Base-by-base conservation (phyloP, 2,888 invertebrate genomes). In the Rhagophthalmus giganteus region DNA sequence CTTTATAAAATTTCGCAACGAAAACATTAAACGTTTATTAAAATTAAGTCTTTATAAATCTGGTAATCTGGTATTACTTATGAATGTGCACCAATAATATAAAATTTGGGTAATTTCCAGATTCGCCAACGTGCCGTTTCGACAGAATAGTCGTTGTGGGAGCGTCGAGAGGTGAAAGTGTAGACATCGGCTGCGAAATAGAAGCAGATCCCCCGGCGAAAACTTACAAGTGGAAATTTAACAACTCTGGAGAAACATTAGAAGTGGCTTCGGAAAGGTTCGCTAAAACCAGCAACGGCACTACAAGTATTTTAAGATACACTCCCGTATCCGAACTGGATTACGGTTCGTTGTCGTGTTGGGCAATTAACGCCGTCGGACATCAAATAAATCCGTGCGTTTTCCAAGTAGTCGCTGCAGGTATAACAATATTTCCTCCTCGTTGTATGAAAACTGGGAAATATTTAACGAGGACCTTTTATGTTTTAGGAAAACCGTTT, bases 211-310 rank as follows among this genome's bases (percentile, higher is more conserved):
- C 94, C 14, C 90, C 91, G 38, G 92, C 90, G 46, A 87, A 88
- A 64, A 86, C 84, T 69, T 94, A 94, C 79, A 86, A 89, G 63
- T 94, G 94, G 94, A 92, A 93, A 79, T 93, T 94, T 79, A 94
- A 94, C 81, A 92, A 92, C 78, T 91, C 91, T 7, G 92, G 93
- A 2, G 92, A 92, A 77, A 90, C 90, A 35, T 77, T 90, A 57
- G 90, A 92, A 75, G 87, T 91, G 48, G 86, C 86, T 37, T 83
- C 87, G 32, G 88, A 88, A 71, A 77, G 87, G 53, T 90, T 86
- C 77, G 74, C 78, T 49, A 84, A 86, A 64, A 85, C 85, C 59
- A 75, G 74, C 54, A 89, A 89, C 73, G 90, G 90, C 59, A 86
- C 86, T 61, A 81, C 85, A 53, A 85, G 85, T 66, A 80, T 85